phyloP scores from a whole-genome alignment of 2,113 vertebrate species.

The Ramphastos sulfuratus region DNA sequence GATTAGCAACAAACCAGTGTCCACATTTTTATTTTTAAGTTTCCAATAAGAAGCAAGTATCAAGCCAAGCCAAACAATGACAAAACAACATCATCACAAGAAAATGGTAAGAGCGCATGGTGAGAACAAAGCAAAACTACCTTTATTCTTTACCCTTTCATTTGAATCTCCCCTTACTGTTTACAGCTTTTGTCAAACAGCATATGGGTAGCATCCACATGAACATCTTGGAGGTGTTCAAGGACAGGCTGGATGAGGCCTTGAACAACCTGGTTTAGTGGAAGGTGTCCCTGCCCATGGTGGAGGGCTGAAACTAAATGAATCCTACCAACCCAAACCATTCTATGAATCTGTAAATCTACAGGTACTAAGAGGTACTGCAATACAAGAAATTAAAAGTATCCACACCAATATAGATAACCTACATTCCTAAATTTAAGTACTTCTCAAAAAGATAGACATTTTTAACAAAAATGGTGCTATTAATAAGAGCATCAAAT shows the following conservation, averaged over 20 bases:
- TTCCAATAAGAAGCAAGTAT: background rate
- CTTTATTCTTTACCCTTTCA: background rate
- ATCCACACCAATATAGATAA: background rate
- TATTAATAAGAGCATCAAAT: background rate
- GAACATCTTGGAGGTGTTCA: too few relatives aligned
- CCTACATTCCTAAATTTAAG: background rate
- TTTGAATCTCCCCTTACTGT: background rate
- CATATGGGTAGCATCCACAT: background rate
- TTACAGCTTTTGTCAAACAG: background rate
- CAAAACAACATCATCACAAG: background rate
- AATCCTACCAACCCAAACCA: too few relatives aligned
- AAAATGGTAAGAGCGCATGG: background rate
- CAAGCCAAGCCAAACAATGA: background rate
- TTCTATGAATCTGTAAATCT: background rate
- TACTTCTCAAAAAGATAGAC: background rate
- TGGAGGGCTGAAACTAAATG: too few relatives aligned
- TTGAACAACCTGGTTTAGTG: too few relatives aligned
- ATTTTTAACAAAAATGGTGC: background rate
- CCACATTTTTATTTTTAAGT: background rate
- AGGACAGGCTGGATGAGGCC: too few relatives aligned
- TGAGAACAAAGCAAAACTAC: background rate
- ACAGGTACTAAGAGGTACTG: background rate
- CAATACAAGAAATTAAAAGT: background rate
- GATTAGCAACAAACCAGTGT: background rate
- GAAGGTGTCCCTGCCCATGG: too few relatives aligned